Percentiles rank a stretch among this genome's conserved stretches.
Conservation (phyloP, 2,113 vertebrate species). For the Redunca redunca region DNA sequence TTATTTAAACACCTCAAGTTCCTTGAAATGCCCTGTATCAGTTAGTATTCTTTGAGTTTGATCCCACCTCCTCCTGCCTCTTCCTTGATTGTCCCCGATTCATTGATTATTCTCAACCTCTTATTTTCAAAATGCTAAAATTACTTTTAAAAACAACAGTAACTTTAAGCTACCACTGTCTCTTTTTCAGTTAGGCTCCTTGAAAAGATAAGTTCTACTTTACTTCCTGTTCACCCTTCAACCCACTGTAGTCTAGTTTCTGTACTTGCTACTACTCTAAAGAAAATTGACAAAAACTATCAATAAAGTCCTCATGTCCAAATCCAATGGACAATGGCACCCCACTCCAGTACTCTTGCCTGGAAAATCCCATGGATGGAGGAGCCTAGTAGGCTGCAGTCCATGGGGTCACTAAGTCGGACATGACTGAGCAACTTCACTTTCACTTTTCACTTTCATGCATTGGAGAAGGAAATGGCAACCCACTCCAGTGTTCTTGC, state of each 20-base stretch:
- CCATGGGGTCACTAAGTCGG: too few species aligned
- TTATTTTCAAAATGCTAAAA: neutral
- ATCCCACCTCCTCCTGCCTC: neutral
- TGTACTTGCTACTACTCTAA: neutral
- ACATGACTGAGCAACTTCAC: too few species aligned
- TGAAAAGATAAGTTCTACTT: neutral
- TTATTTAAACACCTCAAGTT: neutral
- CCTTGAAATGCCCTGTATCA: neutral
- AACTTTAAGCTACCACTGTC: neutral
- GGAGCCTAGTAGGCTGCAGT: too few species aligned
- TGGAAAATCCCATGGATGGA: too few species aligned
- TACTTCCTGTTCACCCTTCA: neutral
- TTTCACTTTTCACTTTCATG: too few species aligned
- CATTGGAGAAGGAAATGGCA: too few species aligned
- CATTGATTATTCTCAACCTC: neutral
- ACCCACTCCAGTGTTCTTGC: too few species aligned
- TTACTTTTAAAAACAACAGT: slow-evolving; percentile 18
- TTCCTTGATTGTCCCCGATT: neutral
- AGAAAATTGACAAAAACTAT: neutral
- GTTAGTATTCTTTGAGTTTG: neutral
- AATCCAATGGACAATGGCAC: neutral
- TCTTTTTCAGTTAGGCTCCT: neutral
- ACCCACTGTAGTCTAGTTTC: neutral
- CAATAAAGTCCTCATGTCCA: slow-evolving; percentile 3
- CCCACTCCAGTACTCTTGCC: too few species aligned